Base-by-base conservation (phyloP, 2,888 invertebrate species). In the Zeuzera pyrina region DNA sequence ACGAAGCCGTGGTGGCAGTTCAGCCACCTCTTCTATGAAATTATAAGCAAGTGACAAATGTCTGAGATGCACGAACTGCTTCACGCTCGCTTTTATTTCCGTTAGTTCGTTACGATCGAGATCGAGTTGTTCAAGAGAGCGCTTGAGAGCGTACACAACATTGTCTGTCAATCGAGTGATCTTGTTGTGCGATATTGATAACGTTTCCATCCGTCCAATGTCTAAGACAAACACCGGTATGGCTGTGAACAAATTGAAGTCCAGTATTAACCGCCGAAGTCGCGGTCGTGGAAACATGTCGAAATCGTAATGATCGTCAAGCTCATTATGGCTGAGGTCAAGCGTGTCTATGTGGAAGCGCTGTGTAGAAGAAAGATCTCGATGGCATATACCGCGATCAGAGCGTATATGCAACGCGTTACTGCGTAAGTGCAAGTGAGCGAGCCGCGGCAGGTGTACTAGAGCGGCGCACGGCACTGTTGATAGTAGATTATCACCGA, bases 11-110 rank as follows among this genome's bases (percentile, higher is more conserved):
- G 85, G 85, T 2, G 90, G 89, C 22, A 89, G 76, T 3, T 46
- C 42, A 3, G 31, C 30, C 7, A 58, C 68, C 38, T 87, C 87
- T 11, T 72, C 79, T 21, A 94, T 85, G 15, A 84, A 84, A 62
- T 94, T 94, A 42, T 91, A 90, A 0, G 92, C 89, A n/a, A 93
- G 66, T 47, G 93, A 93, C 8, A 94, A 72, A 52, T 91, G 91
- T 37, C 90, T 88, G 22, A 94, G 62, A 23, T 85, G 84, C 19
- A 70, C 76, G 28, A 94, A 61, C 12, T 79, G 78, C 22, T 76
- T 81, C 5, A 93, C 62, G 1, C 89, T 88, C 2, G 60, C 67
- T 0, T 93, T 92, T 19, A 93, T 81, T 2, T 64, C 59, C 2
- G 65, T 65, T 19, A 94, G 64, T 32, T 87, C 85, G 47, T 94